Percentiles rank a stretch among this genome's conserved stretches.
Evolutionary conservation across 2,113 vertebrate genomes (phyloP).

Genomic region (Butastur rufipennis): DNA sequence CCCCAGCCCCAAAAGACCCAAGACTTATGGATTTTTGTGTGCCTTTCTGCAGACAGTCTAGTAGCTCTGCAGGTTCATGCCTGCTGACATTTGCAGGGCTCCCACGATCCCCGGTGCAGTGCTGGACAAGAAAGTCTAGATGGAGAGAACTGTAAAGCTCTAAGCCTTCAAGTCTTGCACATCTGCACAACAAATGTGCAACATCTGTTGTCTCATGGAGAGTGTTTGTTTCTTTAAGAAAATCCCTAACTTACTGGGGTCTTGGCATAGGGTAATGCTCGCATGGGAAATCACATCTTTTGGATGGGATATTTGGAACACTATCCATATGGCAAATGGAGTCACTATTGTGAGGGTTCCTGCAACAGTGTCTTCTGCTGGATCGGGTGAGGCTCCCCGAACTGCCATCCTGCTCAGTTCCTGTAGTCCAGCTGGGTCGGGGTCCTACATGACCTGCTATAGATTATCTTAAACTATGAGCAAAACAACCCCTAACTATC

Average conservation of each 20-base stretch:
- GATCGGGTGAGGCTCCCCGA: neutral
- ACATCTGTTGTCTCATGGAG: neutral
- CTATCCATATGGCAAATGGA: neutral
- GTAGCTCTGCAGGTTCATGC: neutral
- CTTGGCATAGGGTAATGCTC: neutral
- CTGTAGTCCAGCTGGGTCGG: neutral
- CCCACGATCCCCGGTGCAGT: neutral
- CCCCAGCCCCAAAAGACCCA: neutral
- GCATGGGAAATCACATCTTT: neutral
- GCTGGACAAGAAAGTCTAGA: neutral
- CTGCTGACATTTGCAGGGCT: neutral
- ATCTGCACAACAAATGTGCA: conserved; percentile 9
- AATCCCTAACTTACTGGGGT: neutral
- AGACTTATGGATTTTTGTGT: neutral
- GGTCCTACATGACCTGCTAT: neutral
- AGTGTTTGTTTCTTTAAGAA: conserved; percentile 16
- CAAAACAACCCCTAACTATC: neutral
- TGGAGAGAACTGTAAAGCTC: neutral
- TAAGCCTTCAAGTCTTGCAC: neutral
- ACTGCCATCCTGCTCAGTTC: neutral
- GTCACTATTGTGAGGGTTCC: neutral
- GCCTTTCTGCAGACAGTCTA: neutral
- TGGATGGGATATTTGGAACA: neutral
- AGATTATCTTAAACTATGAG: neutral
- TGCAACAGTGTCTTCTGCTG: neutral